Base-by-base conservation (phyloP, 2,797 vertebrate genomes). In the Chelidonichthys spinosus region DNA sequence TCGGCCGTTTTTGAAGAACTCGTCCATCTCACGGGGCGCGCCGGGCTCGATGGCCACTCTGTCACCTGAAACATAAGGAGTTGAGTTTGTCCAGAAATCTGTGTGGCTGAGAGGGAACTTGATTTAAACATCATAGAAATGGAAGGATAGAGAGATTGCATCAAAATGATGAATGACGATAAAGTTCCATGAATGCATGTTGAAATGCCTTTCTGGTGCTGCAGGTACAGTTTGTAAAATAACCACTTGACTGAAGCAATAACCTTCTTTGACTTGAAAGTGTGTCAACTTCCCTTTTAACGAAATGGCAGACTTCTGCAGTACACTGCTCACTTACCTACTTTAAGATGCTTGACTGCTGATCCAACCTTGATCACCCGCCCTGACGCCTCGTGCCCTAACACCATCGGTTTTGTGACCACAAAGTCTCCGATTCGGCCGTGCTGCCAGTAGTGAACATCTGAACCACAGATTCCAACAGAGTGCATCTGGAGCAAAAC, bases 401-500 rank as follows among this genome's bases (percentile, higher is more conserved):
- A 49, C 40, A 99, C 95, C 95, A 99, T 97, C 0, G 98, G 98
- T 37, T 95, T 91, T 72, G 89, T 96, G 69, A 99, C 70, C 0
- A 98, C 88, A 83, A 93, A 98, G 83, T 97, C 93, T 14, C 96
- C 97, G 0, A 99, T 97, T 0, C 92, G 93, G 1, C 98, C 98
- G 0, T 97, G 75, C 79, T 96, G 95, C 98, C 98, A 99, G 86
- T 96, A 99, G 85, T 99, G 98, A 65, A 99, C 96, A 0, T 99
- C 98, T 0, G 98, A 98, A 3, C 97, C 97, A 0, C 98, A 99
- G 86, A 99, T 99, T 18, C 98, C 98, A 2, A 99, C 97, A 0
- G 98, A 99, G 88, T 99, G 97, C 96, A 99, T 98, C 92, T 91
- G 94, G 47, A 99, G 90, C 40, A 99, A 92, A 13, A 98, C 98